These are phyloP conservation scores for Cyanistes caeruleus DNA, from an alignment of 2,113 vertebrate genomes.

Conservation along the genomic window DNA sequence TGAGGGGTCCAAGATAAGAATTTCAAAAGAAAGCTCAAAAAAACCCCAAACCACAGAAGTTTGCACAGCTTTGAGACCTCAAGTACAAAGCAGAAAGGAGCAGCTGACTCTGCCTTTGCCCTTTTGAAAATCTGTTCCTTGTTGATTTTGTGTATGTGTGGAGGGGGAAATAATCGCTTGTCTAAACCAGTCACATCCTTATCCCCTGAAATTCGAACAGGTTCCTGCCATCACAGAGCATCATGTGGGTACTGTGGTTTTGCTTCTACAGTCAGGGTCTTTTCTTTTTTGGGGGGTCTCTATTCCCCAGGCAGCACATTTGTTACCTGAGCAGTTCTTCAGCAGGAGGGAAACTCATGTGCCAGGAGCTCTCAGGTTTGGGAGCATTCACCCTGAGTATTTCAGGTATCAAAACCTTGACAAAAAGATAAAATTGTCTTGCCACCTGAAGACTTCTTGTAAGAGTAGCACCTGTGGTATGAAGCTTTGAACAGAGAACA, in stretches of 20 bases:
- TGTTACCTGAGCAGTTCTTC: background rate
- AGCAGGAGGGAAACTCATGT: background rate
- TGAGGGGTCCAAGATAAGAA: constrained; percentile 78
- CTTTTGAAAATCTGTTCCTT: background rate
- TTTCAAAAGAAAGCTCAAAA: background rate
- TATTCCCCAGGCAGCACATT: background rate
- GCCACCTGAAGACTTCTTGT: background rate
- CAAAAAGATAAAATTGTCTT: background rate
- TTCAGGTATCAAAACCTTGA: background rate
- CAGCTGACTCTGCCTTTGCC: background rate
- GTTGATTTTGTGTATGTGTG: background rate
- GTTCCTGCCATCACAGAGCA: background rate
- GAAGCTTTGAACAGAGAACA: background rate
- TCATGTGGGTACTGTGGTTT: background rate
- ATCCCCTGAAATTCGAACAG: background rate
- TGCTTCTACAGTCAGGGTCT: background rate
- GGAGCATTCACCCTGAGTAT: background rate
- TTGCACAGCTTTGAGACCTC: background rate
- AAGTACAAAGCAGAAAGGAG: background rate
- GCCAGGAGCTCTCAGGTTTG: background rate
- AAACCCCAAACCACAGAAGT: background rate
- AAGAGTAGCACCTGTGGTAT: background rate
- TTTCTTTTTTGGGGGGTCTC: background rate
- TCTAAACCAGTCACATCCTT: background rate
- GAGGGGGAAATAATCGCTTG: background rate